Evolutionary conservation across 2,113 vertebrate species (phyloP), one percentile per base, ranked within the genome.

Genomic region (Rattus rattus): DNA sequence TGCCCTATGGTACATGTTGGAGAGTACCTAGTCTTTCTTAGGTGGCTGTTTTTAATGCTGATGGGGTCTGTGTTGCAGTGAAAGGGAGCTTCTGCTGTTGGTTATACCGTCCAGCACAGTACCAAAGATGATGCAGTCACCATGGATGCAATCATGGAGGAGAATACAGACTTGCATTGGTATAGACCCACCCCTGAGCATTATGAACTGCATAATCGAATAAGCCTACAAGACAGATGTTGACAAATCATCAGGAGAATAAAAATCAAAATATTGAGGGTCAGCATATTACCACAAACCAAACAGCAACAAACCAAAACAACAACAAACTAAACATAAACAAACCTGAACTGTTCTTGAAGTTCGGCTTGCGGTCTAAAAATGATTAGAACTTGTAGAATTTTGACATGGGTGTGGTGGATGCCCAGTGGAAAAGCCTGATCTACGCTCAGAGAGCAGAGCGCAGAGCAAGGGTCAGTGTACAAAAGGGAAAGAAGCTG

Each of bases 1-100:
- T 5, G 12, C 22, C 39, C 22, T 39, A 2, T 4, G 1, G 1
- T 61, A 22, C 39, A 2, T 17, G 5, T 67, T 8, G 63, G 22
- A n/a, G 65, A 36, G 33, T 87, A 52, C 22, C 1, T 61, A 10
- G 16, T 63, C 24, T 33, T 80, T 61, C 17, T 59, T 59, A 61
- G 26, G 39, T 36, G 19, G 30, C 26, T 26, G 17, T 5, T 33
- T 52, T 24, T 65, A 65, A 75, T 39, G 77, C 77, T 19, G 67
- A 52, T 33, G 4, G 5, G 43, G 36, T 67, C 26, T 83, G 33
- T 2, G 22, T 22, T 33, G 12, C 11, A 43, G 70, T 39, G 7
- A 17, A 73, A 90, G 43, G 52, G 36, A 94, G 77, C 11, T 65
- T 81, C 36, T 43, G 56, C 30, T n/a, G 3, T 43, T 67, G 79